These are phyloP conservation scores for Macrophya annulata DNA, from an alignment of 2,888 invertebrate genomes.

Conservation along the genomic window DNA sequence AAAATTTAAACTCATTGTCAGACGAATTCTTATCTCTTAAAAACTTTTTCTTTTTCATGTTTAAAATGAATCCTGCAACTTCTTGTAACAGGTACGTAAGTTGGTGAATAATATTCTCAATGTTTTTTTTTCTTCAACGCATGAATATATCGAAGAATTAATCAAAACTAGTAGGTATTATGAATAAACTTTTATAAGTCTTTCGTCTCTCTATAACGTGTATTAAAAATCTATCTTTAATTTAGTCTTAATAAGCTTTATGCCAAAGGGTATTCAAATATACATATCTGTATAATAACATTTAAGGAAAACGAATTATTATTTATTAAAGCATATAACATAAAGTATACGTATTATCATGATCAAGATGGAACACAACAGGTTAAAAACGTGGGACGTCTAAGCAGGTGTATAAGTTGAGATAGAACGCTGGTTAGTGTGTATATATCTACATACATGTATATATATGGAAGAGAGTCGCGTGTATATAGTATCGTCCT, in stretches of 20 bases:
- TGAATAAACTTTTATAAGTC: neutral
- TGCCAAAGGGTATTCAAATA: neutral
- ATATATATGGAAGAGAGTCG: constrained; percentile 21
- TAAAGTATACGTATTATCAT: constrained; percentile 6
- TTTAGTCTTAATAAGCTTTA: neutral
- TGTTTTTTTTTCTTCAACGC: neutral
- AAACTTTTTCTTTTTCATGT: constrained; percentile 1
- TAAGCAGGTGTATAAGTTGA: constrained; percentile 42
- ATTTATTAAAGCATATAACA: neutral
- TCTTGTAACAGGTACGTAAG: neutral
- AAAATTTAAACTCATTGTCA: neutral
- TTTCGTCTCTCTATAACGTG: neutral
- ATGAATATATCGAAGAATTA: neutral
- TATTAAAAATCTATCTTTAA: neutral
- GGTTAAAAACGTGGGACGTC: constrained; percentile 50
- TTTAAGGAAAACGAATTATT: neutral
- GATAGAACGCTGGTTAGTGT: neutral
- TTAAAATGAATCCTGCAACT: neutral
- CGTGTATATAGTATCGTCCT: constrained; percentile 53
- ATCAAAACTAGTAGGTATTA: neutral
- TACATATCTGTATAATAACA: neutral
- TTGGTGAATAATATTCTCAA: neutral
- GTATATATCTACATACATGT: neutral
- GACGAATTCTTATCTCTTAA: neutral
- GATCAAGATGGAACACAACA: constrained; percentile 11